Base-by-base conservation (phyloP, 2,888 invertebrate species). In the Nineta flava region DNA sequence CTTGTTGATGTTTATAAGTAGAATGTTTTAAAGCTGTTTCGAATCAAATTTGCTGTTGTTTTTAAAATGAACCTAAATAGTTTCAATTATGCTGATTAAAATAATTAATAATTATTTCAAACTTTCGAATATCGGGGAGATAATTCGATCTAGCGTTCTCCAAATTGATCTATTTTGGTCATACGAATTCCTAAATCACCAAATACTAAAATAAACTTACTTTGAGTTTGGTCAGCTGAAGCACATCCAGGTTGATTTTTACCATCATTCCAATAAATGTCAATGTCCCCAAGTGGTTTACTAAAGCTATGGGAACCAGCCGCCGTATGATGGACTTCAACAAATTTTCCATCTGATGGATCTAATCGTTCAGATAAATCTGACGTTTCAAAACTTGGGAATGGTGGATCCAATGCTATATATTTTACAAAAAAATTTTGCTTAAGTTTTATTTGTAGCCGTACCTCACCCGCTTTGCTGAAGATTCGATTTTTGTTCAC, bases 251-350 rank as follows among this genome's bases (percentile, higher is more conserved):
- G 48, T 48, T 48, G 48, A 13, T 26, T 21, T 19, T 15, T 26
- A n/a, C 48, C 48, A 9, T 31, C 42, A 41, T 48, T 48, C 21
- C 40, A 17, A 26, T 41, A 48, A 26, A 48, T 21, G 26, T 48
- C 48, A 1, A 48, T 10, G 6, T 13, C 13, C 21, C 48, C 48
- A 13, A 13, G 4, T 5, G 40, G 10, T 10, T 15, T 3, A 10
- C 26, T 19, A 19, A 40, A n/a, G 10, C 48, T 41, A 10, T 10
- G 9, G 2, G 13, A 7, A 13, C 16, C 40, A n/a, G 15, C 48
- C 4, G 32, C 13, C 6, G 48, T 48, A 26, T 48, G 48, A 41
- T 34, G n/a, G 3, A 48, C 41, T 7, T 48, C 48, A n/a, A 48
- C 48, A 26, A 41, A 48, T 9, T 15, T 15, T 2, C 17, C 48